Evolutionary conservation across 2,888 invertebrate genomes (phyloP), one percentile per base, ranked within the genome.

Genomic region (Parnassius mnemosyne): DNA sequence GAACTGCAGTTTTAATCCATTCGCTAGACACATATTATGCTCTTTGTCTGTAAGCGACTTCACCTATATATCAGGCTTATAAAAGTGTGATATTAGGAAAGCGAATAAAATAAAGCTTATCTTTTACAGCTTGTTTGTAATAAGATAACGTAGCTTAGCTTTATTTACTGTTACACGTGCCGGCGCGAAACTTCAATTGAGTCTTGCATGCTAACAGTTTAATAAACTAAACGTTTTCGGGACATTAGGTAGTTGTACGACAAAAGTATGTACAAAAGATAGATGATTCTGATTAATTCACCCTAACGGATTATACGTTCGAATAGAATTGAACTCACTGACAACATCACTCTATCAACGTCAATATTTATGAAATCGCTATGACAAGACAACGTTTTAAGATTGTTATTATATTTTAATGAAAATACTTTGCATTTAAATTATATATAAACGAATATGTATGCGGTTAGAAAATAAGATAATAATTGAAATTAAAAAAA

Each of bases 81-180:
- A 62, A 66, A 68, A 69, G 61, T 65, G 58, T 58, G 52, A 46
- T 74, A 73, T 77, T 79, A 57, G 63, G 57, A 50, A 50, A 72
- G 73, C 73, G 71, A 73, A 75, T 76, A 73, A 71, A 75, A 73
- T 76, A 69, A 69, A 75, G 78, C 78, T 87, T 86, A 84, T 83
- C 83, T 77, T 70, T 80, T 83, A 86, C 84, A 82, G 64, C 54
- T 69, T 83, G 81, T 85, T 84, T 82, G 80, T 73, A 76, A 74
- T 79, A 72, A 78, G 84, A 86, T 85, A 85, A 80, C 71, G 65
- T 66, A 76, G 73, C 75, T 78, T 71, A 76, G 74, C 71, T 78
- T 78, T 73, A 66, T 80, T 79, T 71, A 68, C 65, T 63, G 68
- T 62, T 63, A 66, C 65, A 69, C 66, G 68, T 68, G 67, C 64